Base-by-base conservation (phyloP, 2,888 invertebrate genomes). In the Spilarctia lutea region DNA sequence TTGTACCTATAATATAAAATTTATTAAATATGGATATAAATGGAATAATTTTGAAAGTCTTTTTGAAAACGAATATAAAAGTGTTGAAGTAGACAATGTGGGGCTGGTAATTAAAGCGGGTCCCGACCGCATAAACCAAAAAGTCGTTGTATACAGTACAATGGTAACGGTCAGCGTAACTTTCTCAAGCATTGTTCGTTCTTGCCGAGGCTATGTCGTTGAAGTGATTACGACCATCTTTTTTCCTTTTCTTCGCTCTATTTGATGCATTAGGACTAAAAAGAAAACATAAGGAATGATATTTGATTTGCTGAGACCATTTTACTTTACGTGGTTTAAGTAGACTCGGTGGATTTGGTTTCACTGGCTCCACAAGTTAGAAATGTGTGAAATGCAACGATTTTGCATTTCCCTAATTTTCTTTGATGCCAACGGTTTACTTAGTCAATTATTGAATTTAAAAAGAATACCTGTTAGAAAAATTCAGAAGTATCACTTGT, bases 101-200 rank as follows among this genome's bases (percentile, higher is more conserved):
- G 27, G 66, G 11, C 52, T 56, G 39, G 39, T 35, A 78, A 68
- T 79, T 79, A 71, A 71, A 69, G 16, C 4, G 63, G 35, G 33
- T 24, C 66, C 78, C 56, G 35, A 45, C 67, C 67, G 70, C 77
- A 76, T 78, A 42, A 73, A 74, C 72, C 33, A 68, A 75, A 75
- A 78, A 79, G 80, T 76, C 42, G 68, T 63, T 71, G 63, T 63
- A 48, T 80, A 80, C 82, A 77, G 79, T 81, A 81, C 85, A 77
- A 80, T 83, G 76, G 86, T 87, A 84, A 86, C 83, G 86, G 84
- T 80, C 83, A 81, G 79, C 74, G 79, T 81, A 88, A 89, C 90
- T 91, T 90, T 90, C 89, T 88, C 88, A 84, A 78, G 82, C 86
- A 90, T 91, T 91, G 88, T 90, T 88, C 81, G 81, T 82, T 84